A percentile compares a stretch with the other conserved stretches of the same genome.
Evolutionary conservation across 2,797 vertebrate species (phyloP).

Genomic region (Rhadinocentrus ornatus): DNA sequence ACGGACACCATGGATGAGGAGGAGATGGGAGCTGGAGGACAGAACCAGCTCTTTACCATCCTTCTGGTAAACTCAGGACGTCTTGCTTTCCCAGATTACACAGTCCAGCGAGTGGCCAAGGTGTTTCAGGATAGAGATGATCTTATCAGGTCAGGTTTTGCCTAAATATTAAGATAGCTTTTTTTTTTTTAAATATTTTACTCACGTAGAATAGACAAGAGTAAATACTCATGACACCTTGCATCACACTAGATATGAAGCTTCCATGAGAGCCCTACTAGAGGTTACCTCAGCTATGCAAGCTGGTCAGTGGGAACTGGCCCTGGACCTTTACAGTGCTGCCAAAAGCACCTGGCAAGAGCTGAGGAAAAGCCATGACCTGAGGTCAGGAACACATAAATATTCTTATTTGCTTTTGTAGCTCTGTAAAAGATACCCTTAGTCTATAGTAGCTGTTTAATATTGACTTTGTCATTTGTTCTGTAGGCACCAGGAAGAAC

Average conservation of each 20-base stretch:
- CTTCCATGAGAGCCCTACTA: constrained; percentile 84
- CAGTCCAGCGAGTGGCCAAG: constrained; percentile 79
- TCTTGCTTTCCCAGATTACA: constrained; percentile 89
- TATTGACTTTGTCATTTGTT: constrained; percentile 26
- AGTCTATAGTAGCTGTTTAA: not conserved
- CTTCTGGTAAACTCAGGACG: constrained; percentile 91
- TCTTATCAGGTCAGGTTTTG: constrained; percentile 86
- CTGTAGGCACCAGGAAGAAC: constrained; percentile 82
- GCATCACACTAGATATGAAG: constrained; percentile 83
- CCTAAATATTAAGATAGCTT: not conserved
- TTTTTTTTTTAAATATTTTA: not conserved
- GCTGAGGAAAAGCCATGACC: constrained; percentile 79
- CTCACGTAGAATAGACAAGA: not conserved
- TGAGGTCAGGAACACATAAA: constrained; percentile 82
- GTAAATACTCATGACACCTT: constrained; percentile 7
- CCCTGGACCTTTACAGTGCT: constrained; percentile 80
- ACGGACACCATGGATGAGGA: constrained; percentile 91
- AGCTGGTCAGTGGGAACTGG: constrained; percentile 89
- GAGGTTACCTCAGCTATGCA: constrained; percentile 88
- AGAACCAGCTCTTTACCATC: constrained; percentile 90
- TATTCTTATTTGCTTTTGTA: constrained; percentile 5
- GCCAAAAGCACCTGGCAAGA: constrained; percentile 86
- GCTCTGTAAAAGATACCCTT: not conserved
- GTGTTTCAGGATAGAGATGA: constrained; percentile 93
- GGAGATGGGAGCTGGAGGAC: constrained; percentile 88